Evolutionary conservation across 2,113 vertebrate species (phyloP).

Genomic region (Myanophis thanlyinensis): DNA sequence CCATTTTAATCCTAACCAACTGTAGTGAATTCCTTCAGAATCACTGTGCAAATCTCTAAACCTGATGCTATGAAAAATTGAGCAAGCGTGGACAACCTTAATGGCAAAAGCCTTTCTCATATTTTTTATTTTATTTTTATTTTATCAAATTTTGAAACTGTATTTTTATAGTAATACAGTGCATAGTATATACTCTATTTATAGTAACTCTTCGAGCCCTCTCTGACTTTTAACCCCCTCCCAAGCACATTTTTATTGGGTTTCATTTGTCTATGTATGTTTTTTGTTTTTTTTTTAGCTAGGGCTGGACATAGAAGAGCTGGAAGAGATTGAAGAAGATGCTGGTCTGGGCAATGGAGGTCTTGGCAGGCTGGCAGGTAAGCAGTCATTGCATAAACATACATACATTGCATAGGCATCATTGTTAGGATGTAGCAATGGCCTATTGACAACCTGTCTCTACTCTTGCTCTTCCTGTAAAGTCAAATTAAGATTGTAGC

Average conservation of each 20-base stretch:
- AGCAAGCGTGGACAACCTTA: background rate
- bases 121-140: background rate
- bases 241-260: background rate
- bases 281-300: constrained; percentile 65
- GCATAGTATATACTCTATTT: background rate
- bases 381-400: constrained; percentile 24
- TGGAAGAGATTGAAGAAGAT: constrained; percentile 97
- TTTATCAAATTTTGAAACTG: background rate
- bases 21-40: background rate
- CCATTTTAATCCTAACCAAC: background rate
- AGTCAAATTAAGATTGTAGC: background rate
- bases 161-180: background rate
- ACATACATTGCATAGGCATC: background rate
- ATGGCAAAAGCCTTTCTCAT: background rate
- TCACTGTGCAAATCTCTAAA: background rate
- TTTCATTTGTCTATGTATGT: background rate
- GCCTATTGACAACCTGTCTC: background rate
- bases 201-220: no score
- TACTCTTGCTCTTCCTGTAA: background rate
- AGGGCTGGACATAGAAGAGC: constrained; percentile 95
- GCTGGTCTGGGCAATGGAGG: constrained; percentile 96
- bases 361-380: constrained; percentile 93
- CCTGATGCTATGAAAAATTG: background rate
- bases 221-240: background rate
- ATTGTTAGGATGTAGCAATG: background rate